Evolutionary conservation across 2,113 vertebrate genomes (phyloP).

Genomic region (Halichoerus grypus): DNA sequence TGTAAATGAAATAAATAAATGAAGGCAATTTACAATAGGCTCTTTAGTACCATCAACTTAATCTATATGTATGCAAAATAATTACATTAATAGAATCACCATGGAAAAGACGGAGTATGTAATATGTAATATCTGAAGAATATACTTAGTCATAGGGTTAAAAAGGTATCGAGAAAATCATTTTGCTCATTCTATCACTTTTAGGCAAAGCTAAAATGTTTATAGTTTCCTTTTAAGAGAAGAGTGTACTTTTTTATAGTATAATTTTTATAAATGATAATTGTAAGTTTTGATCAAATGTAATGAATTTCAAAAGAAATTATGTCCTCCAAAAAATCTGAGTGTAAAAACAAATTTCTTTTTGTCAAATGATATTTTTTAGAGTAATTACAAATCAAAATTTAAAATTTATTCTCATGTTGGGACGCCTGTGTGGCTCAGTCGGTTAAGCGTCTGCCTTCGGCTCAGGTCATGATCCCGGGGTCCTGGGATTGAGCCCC

Average conservation of each 20-base stretch:
- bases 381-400: background rate
- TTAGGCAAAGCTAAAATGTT: background rate
- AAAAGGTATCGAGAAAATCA: background rate
- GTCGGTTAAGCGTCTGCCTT: too few relatives aligned
- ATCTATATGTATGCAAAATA: background rate
- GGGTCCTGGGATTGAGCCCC: too few relatives aligned
- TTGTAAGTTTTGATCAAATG: background rate
- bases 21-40: background rate
- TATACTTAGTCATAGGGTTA: background rate
- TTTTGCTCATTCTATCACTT: background rate
- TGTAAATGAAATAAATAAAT: constrained; percentile 4
- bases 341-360: background rate
- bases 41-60: background rate
- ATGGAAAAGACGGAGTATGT: background rate
- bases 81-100: background rate
- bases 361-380: background rate
- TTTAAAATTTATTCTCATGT: background rate
- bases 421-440: background rate
- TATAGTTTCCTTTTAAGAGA: background rate
- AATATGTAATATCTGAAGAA: constrained; percentile 25
- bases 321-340: background rate
- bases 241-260: background rate
- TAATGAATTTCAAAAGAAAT: background rate
- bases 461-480: too few relatives aligned
- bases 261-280: background rate